Conservation (phyloP, 1,140 invertebrate species). For the Brachionus calyciflorus region DNA sequence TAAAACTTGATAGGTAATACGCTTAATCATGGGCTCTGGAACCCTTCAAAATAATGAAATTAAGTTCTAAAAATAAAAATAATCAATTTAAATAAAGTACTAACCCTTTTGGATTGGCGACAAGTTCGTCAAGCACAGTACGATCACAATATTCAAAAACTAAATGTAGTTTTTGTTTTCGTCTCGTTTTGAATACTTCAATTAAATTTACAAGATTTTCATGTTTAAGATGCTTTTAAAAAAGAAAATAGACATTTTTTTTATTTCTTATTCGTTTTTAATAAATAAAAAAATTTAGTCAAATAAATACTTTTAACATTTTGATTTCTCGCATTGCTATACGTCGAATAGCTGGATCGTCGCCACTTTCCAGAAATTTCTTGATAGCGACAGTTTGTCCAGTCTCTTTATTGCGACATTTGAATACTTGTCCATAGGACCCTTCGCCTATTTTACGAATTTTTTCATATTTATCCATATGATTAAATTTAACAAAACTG, state of each 20-base stretch:
- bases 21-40: conserved; percentile 81
- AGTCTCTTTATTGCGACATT: conserved; percentile 91
- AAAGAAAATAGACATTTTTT: background rate
- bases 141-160: conserved; percentile 98
- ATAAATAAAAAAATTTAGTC: conserved; percentile 13
- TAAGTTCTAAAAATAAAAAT: conserved; percentile 44
- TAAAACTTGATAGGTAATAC: conserved; percentile 90
- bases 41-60: conserved; percentile 64
- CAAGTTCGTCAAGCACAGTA: conserved; percentile 91
- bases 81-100: too few species aligned
- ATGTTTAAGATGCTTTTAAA: conserved; percentile 86
- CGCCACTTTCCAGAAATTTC: conserved; percentile 97
- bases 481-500: background rate
- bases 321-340: conserved; percentile 95
- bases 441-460: conserved; percentile 93
- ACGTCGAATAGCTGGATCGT: conserved; percentile 94
- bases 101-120: conserved; percentile 76
- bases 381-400: conserved; percentile 95
- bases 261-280: background rate
- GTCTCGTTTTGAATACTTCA: conserved; percentile 80
- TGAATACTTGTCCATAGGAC: conserved; percentile 96
- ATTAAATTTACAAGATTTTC: conserved; percentile 93
- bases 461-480: conserved; percentile 97
- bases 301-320: conserved; percentile 78
- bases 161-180: conserved; percentile 90